Conservation (phyloP, 2,888 invertebrate species). For the Cheiracanthium punctorium region DNA sequence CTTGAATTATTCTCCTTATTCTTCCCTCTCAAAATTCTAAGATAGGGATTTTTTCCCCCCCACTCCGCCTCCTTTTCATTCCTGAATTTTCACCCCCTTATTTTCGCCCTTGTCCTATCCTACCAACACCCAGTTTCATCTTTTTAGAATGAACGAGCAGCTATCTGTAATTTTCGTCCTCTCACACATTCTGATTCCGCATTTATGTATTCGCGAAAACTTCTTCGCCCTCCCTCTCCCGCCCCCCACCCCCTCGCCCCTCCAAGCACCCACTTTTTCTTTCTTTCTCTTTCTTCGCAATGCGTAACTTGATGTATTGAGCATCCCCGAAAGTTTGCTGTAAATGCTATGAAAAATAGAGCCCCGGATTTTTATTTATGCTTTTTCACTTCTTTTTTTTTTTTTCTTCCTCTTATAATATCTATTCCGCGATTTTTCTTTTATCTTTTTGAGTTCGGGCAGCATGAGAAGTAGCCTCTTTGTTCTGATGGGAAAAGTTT, state of each 20-base stretch:
- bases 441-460: too few species aligned
- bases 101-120: background rate
- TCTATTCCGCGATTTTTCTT: too few species aligned
- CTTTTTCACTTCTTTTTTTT: too few species aligned
- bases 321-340: background rate
- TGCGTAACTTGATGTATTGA: constrained; percentile 8
- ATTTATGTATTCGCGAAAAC: constrained; percentile 29
- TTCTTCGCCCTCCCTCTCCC: background rate
- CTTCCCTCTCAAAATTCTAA: constrained; percentile 38
- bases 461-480: too few species aligned
- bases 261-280: background rate
- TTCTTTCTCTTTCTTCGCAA: background rate
- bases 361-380: background rate
- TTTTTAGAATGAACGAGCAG: background rate
- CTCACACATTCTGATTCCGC: constrained; percentile 14
- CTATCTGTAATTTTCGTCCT: constrained; percentile 40
- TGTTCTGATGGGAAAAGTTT: too few species aligned
- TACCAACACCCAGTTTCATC: background rate
- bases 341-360: constrained; percentile 11
- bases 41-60: constrained; percentile 12
- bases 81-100: constrained; percentile 6
- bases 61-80: constrained; percentile 5
- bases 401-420: too few species aligned
- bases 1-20: too few species aligned
- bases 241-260: background rate